These are phyloP conservation scores for Tiliacea citrago DNA, from an alignment of 2,888 invertebrate genomes.

Conservation along the genomic window DNA sequence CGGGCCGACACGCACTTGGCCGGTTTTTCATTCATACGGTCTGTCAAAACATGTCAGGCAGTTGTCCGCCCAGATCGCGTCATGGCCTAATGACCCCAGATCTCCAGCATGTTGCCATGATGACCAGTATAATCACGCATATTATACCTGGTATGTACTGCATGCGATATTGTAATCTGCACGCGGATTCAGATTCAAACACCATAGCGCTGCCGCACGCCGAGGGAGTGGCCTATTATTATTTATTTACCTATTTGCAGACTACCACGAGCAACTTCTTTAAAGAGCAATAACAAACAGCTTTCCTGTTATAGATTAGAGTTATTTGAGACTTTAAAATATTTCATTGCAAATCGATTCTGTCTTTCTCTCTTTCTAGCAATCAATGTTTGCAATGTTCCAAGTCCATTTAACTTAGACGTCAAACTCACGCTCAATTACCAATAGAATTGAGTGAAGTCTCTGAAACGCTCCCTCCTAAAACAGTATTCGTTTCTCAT, in stretches of 20 bases:
- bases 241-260: neutral
- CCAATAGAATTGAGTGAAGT: slow-evolving; percentile 3
- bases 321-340: neutral
- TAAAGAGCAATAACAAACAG: neutral
- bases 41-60: neutral
- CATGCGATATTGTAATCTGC: too few relatives aligned
- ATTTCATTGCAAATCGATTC: slow-evolving; percentile 15
- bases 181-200: neutral
- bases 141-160: neutral
- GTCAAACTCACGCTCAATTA: slow-evolving; percentile 48
- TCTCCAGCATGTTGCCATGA: neutral
- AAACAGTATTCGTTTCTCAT: slow-evolving; percentile 61
- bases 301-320: neutral
- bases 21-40: neutral
- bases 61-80: neutral
- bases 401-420: slow-evolving; percentile 17
- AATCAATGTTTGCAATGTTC: slow-evolving; percentile 53
- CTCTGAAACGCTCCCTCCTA: slow-evolving; percentile 48
- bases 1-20: too few relatives aligned
- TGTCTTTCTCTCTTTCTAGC: slow-evolving; percentile 25
- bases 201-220: neutral
- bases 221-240: neutral
- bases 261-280: neutral
- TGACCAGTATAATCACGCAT: neutral
- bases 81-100: neutral